Evolutionary conservation across 2,888 invertebrate genomes (phyloP).

Genomic region (Sclerodermus sp.): DNA sequence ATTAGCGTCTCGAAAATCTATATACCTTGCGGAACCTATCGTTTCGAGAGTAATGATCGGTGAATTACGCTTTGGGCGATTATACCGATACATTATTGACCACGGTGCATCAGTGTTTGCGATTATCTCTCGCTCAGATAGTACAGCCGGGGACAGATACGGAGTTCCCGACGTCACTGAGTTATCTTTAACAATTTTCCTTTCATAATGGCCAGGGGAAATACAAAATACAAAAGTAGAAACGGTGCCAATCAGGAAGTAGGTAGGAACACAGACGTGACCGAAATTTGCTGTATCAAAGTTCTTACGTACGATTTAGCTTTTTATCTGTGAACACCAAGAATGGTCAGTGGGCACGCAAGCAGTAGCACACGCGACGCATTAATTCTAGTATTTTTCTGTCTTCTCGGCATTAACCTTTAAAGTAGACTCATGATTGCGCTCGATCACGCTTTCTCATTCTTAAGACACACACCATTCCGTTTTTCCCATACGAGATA

Average conservation of each 20-base stretch:
- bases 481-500: not conserved
- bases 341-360: conserved; percentile 36
- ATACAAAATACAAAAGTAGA: not conserved
- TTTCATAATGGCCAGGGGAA: not conserved
- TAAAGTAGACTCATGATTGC: conserved; percentile 31
- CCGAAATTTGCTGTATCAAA: not conserved
- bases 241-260: not conserved
- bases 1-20: conserved; percentile 6
- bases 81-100: no score
- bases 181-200: no score
- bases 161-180: no score
- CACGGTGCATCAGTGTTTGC: no score
- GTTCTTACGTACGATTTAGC: conserved; percentile 2
- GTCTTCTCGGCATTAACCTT: conserved; percentile 30
- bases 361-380: conserved; percentile 42
- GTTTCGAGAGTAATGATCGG: conserved; percentile 11
- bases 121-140: no score
- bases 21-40: conserved; percentile 7
- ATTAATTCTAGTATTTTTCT: conserved; percentile 37
- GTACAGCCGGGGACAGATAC: no score
- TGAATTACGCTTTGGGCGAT: conserved; percentile 2
- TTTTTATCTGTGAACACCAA: conserved; percentile 9
- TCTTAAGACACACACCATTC: not conserved
- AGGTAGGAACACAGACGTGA: not conserved
- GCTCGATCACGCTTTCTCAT: conserved; percentile 24